Conservation (phyloP, 1,140 invertebrate species). For the Trichogramma pretiosum region DNA sequence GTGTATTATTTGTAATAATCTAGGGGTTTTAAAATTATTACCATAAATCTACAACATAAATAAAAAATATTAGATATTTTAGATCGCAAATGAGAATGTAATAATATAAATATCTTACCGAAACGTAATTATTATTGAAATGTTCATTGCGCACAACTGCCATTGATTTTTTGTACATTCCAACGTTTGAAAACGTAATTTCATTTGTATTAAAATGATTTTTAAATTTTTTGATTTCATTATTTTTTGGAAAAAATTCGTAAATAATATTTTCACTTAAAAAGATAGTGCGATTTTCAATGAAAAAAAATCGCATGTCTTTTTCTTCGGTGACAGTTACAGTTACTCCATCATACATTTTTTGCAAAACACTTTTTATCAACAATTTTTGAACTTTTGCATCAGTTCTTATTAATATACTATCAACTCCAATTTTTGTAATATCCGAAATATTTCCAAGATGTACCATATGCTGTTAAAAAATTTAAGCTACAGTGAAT, state of each 20-base stretch:
- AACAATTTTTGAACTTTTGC: constrained; percentile 18
- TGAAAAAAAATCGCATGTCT: constrained; percentile 15
- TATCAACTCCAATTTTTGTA: constrained; percentile 19
- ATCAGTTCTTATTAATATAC: constrained; percentile 18
- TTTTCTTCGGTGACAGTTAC: constrained; percentile 1
- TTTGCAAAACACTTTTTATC: constrained; percentile 9
- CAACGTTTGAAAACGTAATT: constrained; percentile 21
- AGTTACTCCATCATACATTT: neutral
- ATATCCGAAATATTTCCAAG: constrained; percentile 22
- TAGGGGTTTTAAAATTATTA: no score
- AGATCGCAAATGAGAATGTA: constrained; percentile 1
- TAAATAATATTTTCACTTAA: constrained; percentile 10
- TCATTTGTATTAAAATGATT: constrained; percentile 9
- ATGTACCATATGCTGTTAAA: constrained; percentile 24
- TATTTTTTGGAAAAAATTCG: constrained; percentile 2
- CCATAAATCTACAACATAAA: constrained; percentile 14
- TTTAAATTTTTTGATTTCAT: constrained; percentile 2
- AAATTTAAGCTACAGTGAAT: no score
- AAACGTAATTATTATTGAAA: constrained; percentile 24
- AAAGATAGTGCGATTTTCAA: constrained; percentile 10
- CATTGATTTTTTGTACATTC: constrained; percentile 21
- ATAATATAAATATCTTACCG: constrained; percentile 23
- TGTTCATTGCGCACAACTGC: constrained; percentile 24
- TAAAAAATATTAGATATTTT: constrained; percentile 17
- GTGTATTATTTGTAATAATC: constrained; percentile 26